Base-by-base conservation (phyloP, 1,140 invertebrate genomes). In the Dendroctonus valens region DNA sequence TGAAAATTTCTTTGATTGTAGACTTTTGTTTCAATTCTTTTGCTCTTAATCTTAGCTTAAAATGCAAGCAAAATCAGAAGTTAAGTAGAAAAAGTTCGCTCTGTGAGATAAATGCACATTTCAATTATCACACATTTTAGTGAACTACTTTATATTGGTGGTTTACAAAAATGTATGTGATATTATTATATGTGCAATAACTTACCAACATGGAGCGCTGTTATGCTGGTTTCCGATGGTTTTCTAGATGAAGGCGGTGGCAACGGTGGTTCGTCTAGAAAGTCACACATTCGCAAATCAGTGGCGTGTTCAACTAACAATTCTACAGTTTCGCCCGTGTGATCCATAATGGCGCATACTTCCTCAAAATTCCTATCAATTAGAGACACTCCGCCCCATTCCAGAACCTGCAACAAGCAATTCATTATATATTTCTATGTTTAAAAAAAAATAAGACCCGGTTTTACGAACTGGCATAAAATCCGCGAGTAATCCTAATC, bases 361-460 rank as follows among this genome's bases (percentile, higher is more conserved):
- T 97, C 94, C 77, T 97, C 94, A 76, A 95, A 96, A 62, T 90
- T 95, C 44, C 90, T 86, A 81, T 96, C 92, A 11, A 90, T 89
- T 44, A 97, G 79, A 0, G 91, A 89, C 50, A 94, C 87, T 1
- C 92, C 91, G 63, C 87, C 85, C 91, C 92, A 94, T 75, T 92
- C 90, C 6, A 94, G 78, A 65, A 92, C 91, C 85, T 64, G 42
- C 0, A 59, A 52, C 37, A 50, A 60, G 8, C 50, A 9, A 2
- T 9, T 46, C 9, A 46, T 46, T 46, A 1, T 26, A 26, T 26
- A 4, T 46, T 46, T 46, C 26, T 26, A 26, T 26, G 12, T 46
- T 46, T 46, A 1, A 46, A 11, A 11, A 14, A 46, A 46, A 46
- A 11, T 46, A 2, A 46, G 1, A 14, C 1, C 9, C 12, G 44